Evolutionary conservation across 2,888 invertebrate genomes (phyloP).

Genomic region (Sphaeridia pumilis): DNA sequence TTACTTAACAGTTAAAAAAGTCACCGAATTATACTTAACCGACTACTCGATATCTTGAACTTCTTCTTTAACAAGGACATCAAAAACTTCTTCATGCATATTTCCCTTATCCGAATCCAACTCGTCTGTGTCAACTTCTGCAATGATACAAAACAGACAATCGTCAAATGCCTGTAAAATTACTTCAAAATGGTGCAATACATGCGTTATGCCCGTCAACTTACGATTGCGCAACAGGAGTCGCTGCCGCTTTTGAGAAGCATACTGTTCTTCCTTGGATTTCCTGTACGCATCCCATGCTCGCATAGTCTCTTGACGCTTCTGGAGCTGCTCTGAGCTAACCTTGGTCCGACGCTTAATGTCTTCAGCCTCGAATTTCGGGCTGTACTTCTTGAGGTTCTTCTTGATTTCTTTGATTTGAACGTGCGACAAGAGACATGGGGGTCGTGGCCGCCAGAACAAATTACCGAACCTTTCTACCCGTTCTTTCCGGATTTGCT

Average conservation of each 20-base stretch:
- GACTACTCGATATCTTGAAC: slow-evolving; percentile 28
- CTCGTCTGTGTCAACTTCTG: slow-evolving; percentile 90
- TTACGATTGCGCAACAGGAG: slow-evolving; percentile 76
- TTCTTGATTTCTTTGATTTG: slow-evolving; percentile 92
- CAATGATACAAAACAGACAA: too few relatives aligned
- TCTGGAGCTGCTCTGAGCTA: slow-evolving; percentile 87
- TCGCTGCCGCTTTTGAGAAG: slow-evolving; percentile 63
- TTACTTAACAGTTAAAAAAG: slow-evolving; percentile 3
- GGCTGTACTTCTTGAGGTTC: slow-evolving; percentile 92
- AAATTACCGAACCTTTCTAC: slow-evolving; percentile 89
- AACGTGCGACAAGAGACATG: slow-evolving; percentile 65
- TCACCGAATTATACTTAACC: slow-evolving; percentile 6
- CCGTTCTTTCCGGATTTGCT: slow-evolving; percentile 63
- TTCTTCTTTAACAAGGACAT: slow-evolving; percentile 79
- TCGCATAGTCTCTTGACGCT: slow-evolving; percentile 74
- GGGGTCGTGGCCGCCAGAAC: slow-evolving; percentile 90
- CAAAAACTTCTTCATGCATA: slow-evolving; percentile 87
- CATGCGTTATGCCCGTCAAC: slow-evolving; percentile 39
- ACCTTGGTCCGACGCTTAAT: slow-evolving; percentile 81
- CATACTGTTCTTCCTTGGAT: slow-evolving; percentile 61
- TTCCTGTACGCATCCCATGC: slow-evolving; percentile 72
- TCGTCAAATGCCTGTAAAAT: too few relatives aligned
- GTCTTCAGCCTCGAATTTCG: slow-evolving; percentile 93
- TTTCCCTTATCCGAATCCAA: slow-evolving; percentile 71
- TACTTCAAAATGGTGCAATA: too few relatives aligned